phyloP scores from a whole-genome alignment of 2,797 vertebrate species.

The Ctenopoma multispine region DNA sequence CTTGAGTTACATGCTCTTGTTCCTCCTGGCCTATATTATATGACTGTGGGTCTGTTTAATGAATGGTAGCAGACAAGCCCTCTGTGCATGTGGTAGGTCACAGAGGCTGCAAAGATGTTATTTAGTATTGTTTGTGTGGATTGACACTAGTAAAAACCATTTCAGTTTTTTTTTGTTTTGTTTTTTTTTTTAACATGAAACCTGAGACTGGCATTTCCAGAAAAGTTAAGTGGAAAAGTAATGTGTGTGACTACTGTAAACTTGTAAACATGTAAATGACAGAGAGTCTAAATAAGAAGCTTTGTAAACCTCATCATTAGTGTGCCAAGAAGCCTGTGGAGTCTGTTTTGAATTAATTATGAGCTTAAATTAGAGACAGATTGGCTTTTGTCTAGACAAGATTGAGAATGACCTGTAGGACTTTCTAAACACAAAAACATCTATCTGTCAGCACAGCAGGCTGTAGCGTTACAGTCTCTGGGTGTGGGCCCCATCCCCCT shows the following conservation, averaged over 20 bases:
- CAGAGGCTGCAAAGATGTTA: constrained; percentile 15
- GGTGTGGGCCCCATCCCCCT: constrained; percentile 56
- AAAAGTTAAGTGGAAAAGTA: constrained; percentile 18
- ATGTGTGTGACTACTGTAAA: constrained; percentile 12
- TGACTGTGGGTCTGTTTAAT: constrained; percentile 24
- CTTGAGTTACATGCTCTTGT: constrained; percentile 62
- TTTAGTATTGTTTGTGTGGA: constrained; percentile 11
- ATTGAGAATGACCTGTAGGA: constrained; percentile 27
- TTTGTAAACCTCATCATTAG: constrained; percentile 3
- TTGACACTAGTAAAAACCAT: constrained; percentile 1
- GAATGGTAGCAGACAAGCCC: constrained; percentile 31
- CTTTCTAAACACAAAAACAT: constrained; percentile 40
- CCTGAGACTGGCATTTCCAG: constrained; percentile 1
- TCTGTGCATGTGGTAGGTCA: constrained; percentile 32
- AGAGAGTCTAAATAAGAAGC: constrained; percentile 9
- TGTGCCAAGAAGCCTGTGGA: constrained; percentile 17
- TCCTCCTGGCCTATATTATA: constrained; percentile 35
- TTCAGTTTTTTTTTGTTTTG: background rate
- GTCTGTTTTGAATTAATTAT: constrained; percentile 27
- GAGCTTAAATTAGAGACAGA: constrained; percentile 27
- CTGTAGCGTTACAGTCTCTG: constrained; percentile 30
- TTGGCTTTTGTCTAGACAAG: constrained; percentile 21
- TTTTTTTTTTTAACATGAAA: constrained; percentile 1
- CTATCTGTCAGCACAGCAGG: constrained; percentile 43
- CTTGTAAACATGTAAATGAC: constrained; percentile 42